Base-by-base conservation (phyloP, 1,140 invertebrate genomes). In the Aphidius gifuensis region DNA sequence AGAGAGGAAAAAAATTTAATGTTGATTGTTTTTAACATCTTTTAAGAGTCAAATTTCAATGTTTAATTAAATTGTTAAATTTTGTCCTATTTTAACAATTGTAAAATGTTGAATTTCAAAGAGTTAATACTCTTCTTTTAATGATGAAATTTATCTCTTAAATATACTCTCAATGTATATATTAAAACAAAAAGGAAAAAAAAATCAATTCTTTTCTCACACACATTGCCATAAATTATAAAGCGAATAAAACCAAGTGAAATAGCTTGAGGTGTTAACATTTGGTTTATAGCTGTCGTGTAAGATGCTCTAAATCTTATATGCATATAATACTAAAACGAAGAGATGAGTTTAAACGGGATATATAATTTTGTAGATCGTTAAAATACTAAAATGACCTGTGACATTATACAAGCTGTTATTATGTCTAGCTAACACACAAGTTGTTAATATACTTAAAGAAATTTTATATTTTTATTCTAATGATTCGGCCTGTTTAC, bases 311-410 rank as follows among this genome's bases (percentile, higher is more conserved):
- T 74, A 71, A 75, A 71, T 74, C 72, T 72, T 59, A 64, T 62
- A 54, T 73, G 61, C 23, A 32, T 32, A 32, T 32, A 16, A 32
- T 32, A 32, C 23, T 58, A 64, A 58, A 48, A 38, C 39, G 38
- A 51, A 43, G 21, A 38, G 50, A 60, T 48, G 58, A 60, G 1
- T 11, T 50, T 49, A 46, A 40, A 51, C 43, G 51, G 49, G 39
- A 47, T 39, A 62, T 49, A 50, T 58, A 60, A 66, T 71, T 69
- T 70, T 70, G 56, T 66, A 66, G 62, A 58, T 64, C 66, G 69
- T 70, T 76, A 75, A 72, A 76, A 74, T 73, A 72, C 66, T 64
- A 63, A 64, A 75, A 72, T 70, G 67, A 72, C 67, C 66, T 57
- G 66, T 62, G 63, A 54, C 64, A 66, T 74, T 68, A 16, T 16